phyloP scores from a whole-genome alignment of 2,113 vertebrate genomes.

The Crypturellus undulatus region DNA sequence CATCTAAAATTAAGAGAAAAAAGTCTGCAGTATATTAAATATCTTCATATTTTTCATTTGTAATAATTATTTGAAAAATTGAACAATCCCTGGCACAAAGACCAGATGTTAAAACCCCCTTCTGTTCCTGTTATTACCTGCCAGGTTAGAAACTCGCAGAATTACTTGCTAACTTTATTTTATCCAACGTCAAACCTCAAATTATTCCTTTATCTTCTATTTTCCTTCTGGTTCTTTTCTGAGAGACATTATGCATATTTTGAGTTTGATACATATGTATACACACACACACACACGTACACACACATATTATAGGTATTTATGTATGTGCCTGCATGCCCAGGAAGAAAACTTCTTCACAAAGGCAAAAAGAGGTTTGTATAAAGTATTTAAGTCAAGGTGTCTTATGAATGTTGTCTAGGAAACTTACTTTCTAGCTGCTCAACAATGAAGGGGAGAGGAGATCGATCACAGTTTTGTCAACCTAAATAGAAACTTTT shows the following conservation, averaged over 20 bases:
- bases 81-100: not conserved
- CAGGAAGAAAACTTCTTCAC: not conserved
- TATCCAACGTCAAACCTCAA: not conserved
- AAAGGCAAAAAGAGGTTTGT: not conserved
- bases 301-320: not conserved
- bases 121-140: not conserved
- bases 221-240: not conserved
- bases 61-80: not conserved
- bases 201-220: not conserved
- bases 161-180: not conserved
- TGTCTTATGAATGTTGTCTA: not conserved
- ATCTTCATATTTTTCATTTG: not conserved
- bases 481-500: not conserved
- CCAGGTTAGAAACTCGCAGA: not conserved
- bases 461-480: not conserved
- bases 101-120: not conserved
- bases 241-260: not conserved
- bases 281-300: no score
- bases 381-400: not conserved
- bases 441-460: no score
- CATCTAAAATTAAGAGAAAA: not conserved
- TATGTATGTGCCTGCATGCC: not conserved
- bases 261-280: not conserved
- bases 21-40: not conserved
- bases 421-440: not conserved